Evolutionary conservation across 2,113 vertebrate genomes (phyloP), one percentile per base, ranked within the genome.

Genomic region (Scopus umbretta): DNA sequence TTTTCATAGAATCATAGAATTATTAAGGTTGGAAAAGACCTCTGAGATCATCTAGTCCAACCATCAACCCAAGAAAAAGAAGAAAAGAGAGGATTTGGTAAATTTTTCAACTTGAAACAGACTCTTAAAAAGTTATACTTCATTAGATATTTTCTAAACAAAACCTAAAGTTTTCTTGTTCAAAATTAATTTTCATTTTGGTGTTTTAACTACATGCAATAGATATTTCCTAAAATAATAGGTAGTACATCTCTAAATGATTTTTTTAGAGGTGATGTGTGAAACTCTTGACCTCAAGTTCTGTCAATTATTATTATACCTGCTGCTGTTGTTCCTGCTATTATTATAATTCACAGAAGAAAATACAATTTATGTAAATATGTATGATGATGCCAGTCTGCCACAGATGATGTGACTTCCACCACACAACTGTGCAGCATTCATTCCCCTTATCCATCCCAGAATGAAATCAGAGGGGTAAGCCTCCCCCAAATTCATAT

Each of bases 331-430:
- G 36, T 58, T 92, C 52, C 81, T 79, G 29, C 29, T 89, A 45
- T 62, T 88, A 30, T 55, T 92, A 16, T 67, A 78, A 84, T 71
- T 94, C 73, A 81, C 22, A 72, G 74, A 91, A 84, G 47, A 87
- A 97, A 91, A 95, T 89, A 75, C 40, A 47, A 29, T 81, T 87
- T 87, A 86, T 96, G 76, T 56, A 85, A 94, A 91, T 92, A 47
- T 6, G 18, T 86, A 10, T 22, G 59, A 58, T 84, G 52, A 43
- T 52, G 89, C 21, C 56, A 75, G 70, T 63, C 52, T 74, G 21
- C 73, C 66, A 71, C n/a, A 85, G 43, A 63, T 80, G 27, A 47
- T 83, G 49, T 7, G 2, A 84, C 18, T 92, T 89, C 56, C 65
- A 50, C 34, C 49, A 56, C 61, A 74, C 16, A 86, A 2, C 2